Conservation (phyloP, 2,113 vertebrate genomes). For the Arothron firmamentum region DNA sequence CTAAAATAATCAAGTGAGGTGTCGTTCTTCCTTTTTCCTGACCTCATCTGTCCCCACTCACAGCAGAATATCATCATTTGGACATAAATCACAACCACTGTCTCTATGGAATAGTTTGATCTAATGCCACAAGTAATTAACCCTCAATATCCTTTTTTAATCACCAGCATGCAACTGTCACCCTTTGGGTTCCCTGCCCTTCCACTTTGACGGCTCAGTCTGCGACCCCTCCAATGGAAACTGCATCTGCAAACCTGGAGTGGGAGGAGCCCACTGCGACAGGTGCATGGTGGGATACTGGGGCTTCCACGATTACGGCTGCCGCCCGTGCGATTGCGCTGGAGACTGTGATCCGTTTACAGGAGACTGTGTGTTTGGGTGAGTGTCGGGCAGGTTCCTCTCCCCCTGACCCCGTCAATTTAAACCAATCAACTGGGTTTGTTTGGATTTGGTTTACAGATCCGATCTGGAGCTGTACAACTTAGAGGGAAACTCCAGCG, state of each 20-base stretch:
- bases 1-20: too few species aligned
- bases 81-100: too few species aligned
- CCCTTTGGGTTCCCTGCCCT: constrained; percentile 80
- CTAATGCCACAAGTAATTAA: too few species aligned
- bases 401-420: not conserved
- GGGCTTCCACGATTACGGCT: constrained; percentile 89
- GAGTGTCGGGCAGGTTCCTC: constrained; percentile 32
- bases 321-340: constrained; percentile 88
- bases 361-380: constrained; percentile 87
- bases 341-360: constrained; percentile 88
- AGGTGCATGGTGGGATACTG: constrained; percentile 93
- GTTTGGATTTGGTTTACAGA: constrained; percentile 43
- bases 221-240: constrained; percentile 89
- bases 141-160: not conserved
- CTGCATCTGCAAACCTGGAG: constrained; percentile 92
- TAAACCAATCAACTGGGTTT: not conserved
- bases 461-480: constrained; percentile 79
- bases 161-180: constrained; percentile 87
- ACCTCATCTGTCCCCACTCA: too few species aligned
- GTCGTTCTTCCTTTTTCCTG: too few species aligned
- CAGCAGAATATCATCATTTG: too few species aligned
- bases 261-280: constrained; percentile 86
- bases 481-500: constrained; percentile 72
- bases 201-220: constrained; percentile 67
- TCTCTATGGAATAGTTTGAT: too few species aligned